These are phyloP conservation scores for Zelleria hepariella DNA, from an alignment of 2,888 invertebrate genomes.

Conservation along the genomic window DNA sequence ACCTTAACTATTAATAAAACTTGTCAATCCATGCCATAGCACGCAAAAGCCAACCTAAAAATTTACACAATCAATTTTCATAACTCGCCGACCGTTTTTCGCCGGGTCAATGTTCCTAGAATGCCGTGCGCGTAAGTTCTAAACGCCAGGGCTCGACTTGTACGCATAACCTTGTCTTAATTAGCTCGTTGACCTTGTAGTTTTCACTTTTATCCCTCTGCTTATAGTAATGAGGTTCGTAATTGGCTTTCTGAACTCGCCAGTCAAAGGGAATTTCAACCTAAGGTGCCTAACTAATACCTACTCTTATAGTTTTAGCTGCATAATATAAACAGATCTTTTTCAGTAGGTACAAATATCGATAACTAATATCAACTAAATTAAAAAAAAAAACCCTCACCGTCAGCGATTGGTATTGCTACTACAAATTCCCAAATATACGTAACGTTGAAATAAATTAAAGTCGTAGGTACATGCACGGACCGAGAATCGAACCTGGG, in stretches of 20 bases:
- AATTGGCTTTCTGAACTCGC: background rate
- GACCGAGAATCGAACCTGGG: too few species aligned
- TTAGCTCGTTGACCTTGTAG: background rate
- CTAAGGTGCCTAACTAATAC: background rate
- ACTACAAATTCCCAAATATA: too few species aligned
- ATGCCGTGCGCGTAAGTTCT: background rate
- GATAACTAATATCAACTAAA: too few species aligned
- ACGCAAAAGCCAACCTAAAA: too few species aligned
- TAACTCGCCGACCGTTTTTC: background rate
- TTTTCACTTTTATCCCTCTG: background rate
- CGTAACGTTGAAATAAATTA: too few species aligned
- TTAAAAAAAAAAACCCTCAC: too few species aligned
- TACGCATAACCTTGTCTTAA: background rate
- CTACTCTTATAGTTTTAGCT: too few species aligned
- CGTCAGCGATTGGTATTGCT: too few species aligned
- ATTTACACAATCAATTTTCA: background rate
- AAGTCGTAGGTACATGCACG: too few species aligned
- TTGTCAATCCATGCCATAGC: background rate
- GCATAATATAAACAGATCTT: too few species aligned
- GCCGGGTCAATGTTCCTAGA: background rate
- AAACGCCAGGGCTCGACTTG: background rate
- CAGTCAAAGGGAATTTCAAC: background rate
- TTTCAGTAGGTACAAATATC: too few species aligned
- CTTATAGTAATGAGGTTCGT: background rate
- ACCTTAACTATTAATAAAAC: background rate